Conservation (phyloP, 2,113 vertebrate genomes). For the Echinops telfairi region DNA sequence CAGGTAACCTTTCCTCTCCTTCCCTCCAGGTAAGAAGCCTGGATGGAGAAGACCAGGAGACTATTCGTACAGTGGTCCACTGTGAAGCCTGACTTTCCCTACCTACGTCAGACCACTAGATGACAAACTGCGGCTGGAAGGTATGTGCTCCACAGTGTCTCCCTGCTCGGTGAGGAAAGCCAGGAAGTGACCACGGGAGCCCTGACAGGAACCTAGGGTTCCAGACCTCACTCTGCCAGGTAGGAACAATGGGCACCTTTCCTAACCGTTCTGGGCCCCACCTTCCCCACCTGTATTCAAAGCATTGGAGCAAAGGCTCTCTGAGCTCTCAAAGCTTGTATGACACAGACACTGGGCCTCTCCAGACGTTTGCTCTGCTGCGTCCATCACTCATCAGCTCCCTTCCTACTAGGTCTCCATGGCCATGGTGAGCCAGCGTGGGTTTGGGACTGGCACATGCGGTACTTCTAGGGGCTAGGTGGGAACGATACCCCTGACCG, state of each 20-base stretch:
- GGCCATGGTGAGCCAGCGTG: background rate
- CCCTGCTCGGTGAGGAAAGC: background rate
- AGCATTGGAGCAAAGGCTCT: background rate
- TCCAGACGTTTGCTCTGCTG: background rate
- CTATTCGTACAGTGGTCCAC: background rate
- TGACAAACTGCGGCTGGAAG: background rate
- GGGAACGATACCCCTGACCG: background rate
- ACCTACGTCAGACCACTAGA: background rate
- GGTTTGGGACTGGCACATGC: background rate
- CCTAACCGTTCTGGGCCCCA: background rate
- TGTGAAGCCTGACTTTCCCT: background rate
- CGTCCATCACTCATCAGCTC: background rate
- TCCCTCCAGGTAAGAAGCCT: background rate
- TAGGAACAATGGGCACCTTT: background rate
- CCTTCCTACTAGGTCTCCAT: background rate
- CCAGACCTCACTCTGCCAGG: background rate
- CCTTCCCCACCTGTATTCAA: conserved; percentile 1
- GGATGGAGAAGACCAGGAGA: background rate
- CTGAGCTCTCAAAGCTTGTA: background rate
- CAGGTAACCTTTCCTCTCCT: background rate
- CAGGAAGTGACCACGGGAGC: background rate
- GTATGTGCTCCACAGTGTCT: background rate
- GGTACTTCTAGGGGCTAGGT: background rate
- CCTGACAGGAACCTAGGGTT: background rate
- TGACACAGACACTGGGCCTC: background rate